Conservation (phyloP, 2,113 vertebrate genomes). For the Centropus bengalensis region DNA sequence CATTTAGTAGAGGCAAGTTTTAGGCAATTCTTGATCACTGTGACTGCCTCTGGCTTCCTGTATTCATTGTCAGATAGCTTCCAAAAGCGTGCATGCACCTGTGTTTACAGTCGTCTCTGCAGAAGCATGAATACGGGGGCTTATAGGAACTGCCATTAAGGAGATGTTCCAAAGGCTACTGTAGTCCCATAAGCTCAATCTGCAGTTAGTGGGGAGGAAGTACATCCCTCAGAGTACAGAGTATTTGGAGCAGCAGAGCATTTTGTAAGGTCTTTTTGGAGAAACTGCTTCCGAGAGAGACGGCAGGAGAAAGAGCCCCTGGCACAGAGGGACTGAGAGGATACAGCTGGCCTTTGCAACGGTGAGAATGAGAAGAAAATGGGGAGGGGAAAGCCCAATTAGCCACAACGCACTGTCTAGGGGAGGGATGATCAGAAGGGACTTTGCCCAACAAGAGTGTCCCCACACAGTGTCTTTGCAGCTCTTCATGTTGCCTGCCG, state of each 20-base stretch:
- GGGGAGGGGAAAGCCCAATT: accelerated
- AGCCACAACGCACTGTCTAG: accelerated
- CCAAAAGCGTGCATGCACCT: too few relatives aligned
- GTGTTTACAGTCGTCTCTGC: neutral
- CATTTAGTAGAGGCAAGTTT: neutral
- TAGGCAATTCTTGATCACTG: neutral
- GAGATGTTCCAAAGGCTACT: neutral
- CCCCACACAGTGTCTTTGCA: neutral
- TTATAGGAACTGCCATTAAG: neutral
- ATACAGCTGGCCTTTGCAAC: neutral
- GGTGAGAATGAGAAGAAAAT: neutral
- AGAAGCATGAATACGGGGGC: too few relatives aligned
- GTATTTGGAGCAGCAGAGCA: neutral
- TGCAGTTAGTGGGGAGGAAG: neutral
- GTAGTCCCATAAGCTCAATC: accelerated
- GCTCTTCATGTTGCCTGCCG: accelerated
- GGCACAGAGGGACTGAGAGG: neutral
- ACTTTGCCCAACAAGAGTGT: neutral
- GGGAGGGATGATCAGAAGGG: neutral
- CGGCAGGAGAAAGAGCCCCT: neutral
- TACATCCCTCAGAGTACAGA: neutral
- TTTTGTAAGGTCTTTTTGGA: neutral
- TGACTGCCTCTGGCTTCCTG: accelerated
- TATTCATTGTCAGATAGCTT: neutral
- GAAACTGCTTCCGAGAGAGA: accelerated